These are phyloP conservation scores for Tetrapedia diversipes DNA, from an alignment of 2,888 invertebrate species.

Conservation along the genomic window DNA sequence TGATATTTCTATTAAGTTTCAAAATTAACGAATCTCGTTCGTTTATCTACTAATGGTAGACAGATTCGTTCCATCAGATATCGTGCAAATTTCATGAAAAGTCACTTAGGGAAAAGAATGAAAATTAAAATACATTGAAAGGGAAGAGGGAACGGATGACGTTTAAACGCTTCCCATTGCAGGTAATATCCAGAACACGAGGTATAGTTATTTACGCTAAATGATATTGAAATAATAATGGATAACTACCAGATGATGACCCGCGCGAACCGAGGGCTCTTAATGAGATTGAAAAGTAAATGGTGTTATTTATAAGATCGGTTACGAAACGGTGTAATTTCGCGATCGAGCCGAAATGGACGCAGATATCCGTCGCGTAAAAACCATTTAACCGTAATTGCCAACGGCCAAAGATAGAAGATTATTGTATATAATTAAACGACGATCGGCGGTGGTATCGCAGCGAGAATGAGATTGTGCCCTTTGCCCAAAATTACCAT, in stretches of 20 bases:
- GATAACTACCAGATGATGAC: constrained; percentile 8
- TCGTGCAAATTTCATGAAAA: too few species aligned
- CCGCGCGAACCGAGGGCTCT: background rate
- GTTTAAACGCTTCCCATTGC: background rate
- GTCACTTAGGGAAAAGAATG: background rate
- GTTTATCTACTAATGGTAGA: too few species aligned
- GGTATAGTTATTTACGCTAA: constrained; percentile 16
- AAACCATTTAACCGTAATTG: constrained; percentile 25
- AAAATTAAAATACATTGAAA: background rate
- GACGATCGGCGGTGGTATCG: constrained; percentile 10
- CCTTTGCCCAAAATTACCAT: constrained; percentile 16
- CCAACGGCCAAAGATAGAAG: constrained; percentile 24
- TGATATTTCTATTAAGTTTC: too few species aligned
- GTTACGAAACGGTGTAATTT: constrained; percentile 37
- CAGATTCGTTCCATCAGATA: too few species aligned
- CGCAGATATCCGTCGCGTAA: background rate
- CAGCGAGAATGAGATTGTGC: constrained; percentile 25
- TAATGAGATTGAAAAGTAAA: constrained; percentile 41
- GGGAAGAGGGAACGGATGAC: too few species aligned
- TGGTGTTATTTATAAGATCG: constrained; percentile 32
- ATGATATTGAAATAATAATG: constrained; percentile 25
- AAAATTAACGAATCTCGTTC: too few species aligned
- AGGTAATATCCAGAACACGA: background rate
- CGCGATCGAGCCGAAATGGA: constrained; percentile 14
- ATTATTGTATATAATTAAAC: constrained; percentile 38